Evolutionary conservation across 1,140 invertebrate genomes (phyloP), one percentile per base, ranked within the genome.

Genomic region (Sitobion miscanthi): DNA sequence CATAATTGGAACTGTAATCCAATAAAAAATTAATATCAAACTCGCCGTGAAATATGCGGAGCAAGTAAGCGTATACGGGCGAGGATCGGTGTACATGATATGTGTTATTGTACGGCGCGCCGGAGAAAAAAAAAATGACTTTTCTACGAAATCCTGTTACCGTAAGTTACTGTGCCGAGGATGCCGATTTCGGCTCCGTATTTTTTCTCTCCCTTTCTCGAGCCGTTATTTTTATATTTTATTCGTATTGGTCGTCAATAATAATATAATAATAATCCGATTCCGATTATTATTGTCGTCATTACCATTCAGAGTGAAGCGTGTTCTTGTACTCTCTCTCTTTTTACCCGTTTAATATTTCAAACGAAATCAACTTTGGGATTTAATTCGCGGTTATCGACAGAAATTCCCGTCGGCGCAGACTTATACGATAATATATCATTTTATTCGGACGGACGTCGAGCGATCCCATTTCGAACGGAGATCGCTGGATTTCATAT

Each of bases 1-100:
- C 49, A 52, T 89, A 89, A 89, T 89, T 89, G 49, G 49, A 89
- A 89, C 86, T 52, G 1, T 88, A 88, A 88, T 52, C 47, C 47
- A 52, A 54, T 54, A 89, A 89, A 89, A 54, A 54, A 54, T 89
- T 52, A 54, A 89, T 54, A 89, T 54, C 20, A 52, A 87, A 87
- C 47, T 52, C 86, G 25, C 45, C 30, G 25, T 85, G 83, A 85
- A 85, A 85, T 85, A 85, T 83, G 30, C n/a, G 62, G 62, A 30
- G 30, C 62, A 77, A n/a, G 62, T n/a, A n/a, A 54, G 52, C 21
- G 52, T 35, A 9, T 30, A 77, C 30, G 62, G n/a, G 62, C 30
- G 30, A 77, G 62, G 62, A 77, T 30, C 30, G 11, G 62, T 77
- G 62, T 45, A 85, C 45, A 87, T 87, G 42, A 47, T 87, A 87